Evolutionary conservation across 1,140 invertebrate species (phyloP), one percentile per base, ranked within the genome.

Genomic region (Apis laboriosa): DNA sequence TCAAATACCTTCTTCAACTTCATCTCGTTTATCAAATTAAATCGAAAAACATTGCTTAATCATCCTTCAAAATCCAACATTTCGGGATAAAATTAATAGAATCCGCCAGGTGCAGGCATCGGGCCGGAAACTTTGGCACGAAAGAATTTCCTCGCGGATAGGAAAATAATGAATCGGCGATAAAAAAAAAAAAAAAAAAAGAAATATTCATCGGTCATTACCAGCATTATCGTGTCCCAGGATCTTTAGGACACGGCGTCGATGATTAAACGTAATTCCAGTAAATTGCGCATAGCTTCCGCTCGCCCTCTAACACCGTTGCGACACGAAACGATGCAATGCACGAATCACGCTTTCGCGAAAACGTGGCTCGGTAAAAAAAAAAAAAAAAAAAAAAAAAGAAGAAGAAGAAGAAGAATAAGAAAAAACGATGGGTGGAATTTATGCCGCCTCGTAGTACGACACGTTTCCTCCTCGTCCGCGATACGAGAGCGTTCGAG

Each of bases 231-330:
- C 85, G 55, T 43, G n/a, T 60, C 51, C 71, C 75, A 74, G 53
- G 64, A 86, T 84, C 85, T 86, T 80, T 74, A 80, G 58, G 56
- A 83, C 76, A 86, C 56, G 64, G 71, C 80, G 83, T 83, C 79
- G 86, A 87, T 83, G 86, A 87, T 87, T 87, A 87, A 87, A 87
- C 74, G 81, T 84, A 80, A 87, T 86, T 84, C 71, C 74, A 68
- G 85, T 84, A 77, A 87, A 86, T 86, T 80, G 80, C 76, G 58
- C 61, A 85, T 77, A 56, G 72, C 86, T 86, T 87, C 84, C 85
- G 84, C 70, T 64, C 58, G 60, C 3, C n/a, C 60, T 79, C 56
- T 86, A 87, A 87, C 86, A 87, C 84, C 80, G n/a, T 58, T 43
- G 34, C 82, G 85, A 86, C 85, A 87, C 84, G 85, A 79, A 87